Evolutionary conservation across 35 echinoderm and acorn worm genomes (phyloP), one percentile per base, ranked within the genome.

Genomic region (Apostichopus japonicus): DNA sequence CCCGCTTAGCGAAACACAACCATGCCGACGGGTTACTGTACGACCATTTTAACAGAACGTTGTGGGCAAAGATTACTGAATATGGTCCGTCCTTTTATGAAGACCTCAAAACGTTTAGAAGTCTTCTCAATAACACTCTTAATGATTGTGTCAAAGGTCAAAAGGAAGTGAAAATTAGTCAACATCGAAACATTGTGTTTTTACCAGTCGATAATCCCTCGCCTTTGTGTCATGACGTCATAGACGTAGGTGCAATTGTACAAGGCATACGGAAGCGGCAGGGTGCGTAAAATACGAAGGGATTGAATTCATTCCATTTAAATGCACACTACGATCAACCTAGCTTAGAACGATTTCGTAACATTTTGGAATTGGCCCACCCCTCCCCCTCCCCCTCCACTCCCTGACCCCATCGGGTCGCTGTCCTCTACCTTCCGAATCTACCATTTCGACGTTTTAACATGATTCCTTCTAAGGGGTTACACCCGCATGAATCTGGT

Each of bases 61-160:
- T 95, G 14, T 95, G 94, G 94, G 76, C 17, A 19, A 93, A 90
- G 51, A 89, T 95, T 22, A 23, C 11, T 10, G 91, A 80, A 55
- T 95, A 95, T 78, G 94, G 94, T 83, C 84, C 84, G 0, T 77
- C 80, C 5, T 95, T 95, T 79, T 1, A 93, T 7, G 83, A 88
- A 79, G 94, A 95, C 56, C 72, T 95, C 16, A 65, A 52, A n/a
- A 89, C 83, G 6, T 95, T 95, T 83, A 59, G 91, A 17, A 19
- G 55, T 90, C n/a, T 90, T 44, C n/a, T 52, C 8, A 90, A 90
- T 23, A 19, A n/a, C 16, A 90, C 88, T 6, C 14, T 54, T 25
- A 9, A 77, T 78, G 13, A 24, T 14, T 90, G 88, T 22, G 10
- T 87, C 11, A 71, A 71, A 25, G 56, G 57, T 23, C 14, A 54